These are phyloP conservation scores for Vireo griseus DNA, from an alignment of 2,797 vertebrate species.

Conservation along the genomic window DNA sequence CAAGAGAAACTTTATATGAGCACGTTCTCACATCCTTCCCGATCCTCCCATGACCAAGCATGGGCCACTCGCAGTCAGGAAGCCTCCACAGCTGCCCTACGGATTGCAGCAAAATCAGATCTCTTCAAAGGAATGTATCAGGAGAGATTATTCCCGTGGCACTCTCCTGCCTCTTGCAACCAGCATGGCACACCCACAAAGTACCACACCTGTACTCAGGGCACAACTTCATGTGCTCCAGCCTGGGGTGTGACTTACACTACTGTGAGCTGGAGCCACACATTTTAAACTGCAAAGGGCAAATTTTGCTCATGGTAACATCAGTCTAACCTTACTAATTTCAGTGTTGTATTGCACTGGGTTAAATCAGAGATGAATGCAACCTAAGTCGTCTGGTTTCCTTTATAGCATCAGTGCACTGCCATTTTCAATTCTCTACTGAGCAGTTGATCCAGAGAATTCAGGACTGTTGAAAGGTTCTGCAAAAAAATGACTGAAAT, in stretches of 20 bases:
- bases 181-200: not conserved
- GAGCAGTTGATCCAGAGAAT: not conserved
- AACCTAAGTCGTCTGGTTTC: not conserved
- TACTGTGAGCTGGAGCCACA: not conserved
- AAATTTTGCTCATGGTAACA: not conserved
- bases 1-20: not conserved
- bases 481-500: conserved; percentile 10
- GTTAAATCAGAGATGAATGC: not conserved
- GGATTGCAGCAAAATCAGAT: not conserved
- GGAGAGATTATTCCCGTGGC: accelerated
- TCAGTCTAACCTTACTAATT: not conserved
- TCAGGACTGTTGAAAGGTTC: conserved; percentile 12
- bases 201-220: not conserved
- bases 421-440: conserved; percentile 18
- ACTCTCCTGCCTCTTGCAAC: not conserved
- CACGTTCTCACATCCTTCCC: accelerated
- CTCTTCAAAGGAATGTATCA: not conserved
- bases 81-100: not conserved
- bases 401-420: not conserved
- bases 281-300: not conserved
- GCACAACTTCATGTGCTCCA: not conserved
- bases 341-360: not conserved
- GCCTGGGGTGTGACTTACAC: not conserved
- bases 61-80: accelerated
- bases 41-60: accelerated